These are phyloP conservation scores for Vanessa atalanta DNA, from an alignment of 1,140 invertebrate species.

Conservation along the genomic window DNA sequence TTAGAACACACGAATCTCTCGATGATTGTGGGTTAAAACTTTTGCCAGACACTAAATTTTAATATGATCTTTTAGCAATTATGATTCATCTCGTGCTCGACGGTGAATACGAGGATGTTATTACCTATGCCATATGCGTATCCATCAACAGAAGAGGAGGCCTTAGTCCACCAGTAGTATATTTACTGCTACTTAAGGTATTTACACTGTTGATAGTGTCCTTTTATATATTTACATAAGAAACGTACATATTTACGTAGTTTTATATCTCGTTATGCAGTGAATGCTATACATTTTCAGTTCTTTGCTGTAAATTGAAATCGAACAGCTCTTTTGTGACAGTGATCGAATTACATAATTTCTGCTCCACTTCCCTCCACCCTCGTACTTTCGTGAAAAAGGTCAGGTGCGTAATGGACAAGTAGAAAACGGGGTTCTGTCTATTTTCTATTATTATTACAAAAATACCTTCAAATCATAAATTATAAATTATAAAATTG, in stretches of 20 bases:
- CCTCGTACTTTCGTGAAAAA: slow-evolving; percentile 6
- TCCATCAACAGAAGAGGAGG: too few relatives aligned
- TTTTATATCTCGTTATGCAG: slow-evolving; percentile 1
- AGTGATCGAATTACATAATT: slow-evolving; percentile 16
- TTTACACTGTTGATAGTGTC: too few relatives aligned
- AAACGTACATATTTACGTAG: neutral
- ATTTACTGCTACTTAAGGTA: too few relatives aligned
- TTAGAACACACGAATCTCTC: too few relatives aligned
- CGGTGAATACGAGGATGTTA: too few relatives aligned
- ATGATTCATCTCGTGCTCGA: too few relatives aligned
- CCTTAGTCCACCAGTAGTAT: too few relatives aligned
- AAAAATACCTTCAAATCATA: too few relatives aligned
- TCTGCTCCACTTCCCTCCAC: slow-evolving; percentile 5
- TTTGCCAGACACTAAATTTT: too few relatives aligned
- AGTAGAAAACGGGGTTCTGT: neutral
- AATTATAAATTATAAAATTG: neutral
- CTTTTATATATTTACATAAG: neutral
- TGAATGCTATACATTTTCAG: neutral
- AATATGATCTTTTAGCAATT: too few relatives aligned
- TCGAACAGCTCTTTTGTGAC: slow-evolving; percentile 7
- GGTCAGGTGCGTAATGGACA: neutral
- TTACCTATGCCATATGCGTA: too few relatives aligned
- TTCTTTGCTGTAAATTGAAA: slow-evolving; percentile 16
- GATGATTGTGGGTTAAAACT: too few relatives aligned
- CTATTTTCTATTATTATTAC: neutral